Conservation (phyloP, 2,797 vertebrate genomes). For the Schizopygopsis malacanthus region DNA sequence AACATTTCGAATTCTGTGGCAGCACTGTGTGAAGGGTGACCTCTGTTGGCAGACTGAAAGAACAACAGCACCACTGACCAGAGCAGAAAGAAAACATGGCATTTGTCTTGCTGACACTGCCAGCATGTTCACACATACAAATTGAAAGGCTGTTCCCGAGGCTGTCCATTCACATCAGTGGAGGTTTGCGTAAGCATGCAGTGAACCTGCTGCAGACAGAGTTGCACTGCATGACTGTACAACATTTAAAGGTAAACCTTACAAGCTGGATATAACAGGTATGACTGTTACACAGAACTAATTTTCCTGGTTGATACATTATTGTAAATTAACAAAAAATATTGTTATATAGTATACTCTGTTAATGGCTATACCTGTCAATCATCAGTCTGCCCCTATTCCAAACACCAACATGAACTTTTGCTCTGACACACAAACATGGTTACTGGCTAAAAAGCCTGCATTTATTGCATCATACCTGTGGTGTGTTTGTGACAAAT, state of each 20-base stretch:
- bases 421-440: background rate
- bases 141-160: conserved; percentile 6
- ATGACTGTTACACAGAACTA: background rate
- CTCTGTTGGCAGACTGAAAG: conserved; percentile 18
- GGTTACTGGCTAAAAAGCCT: background rate
- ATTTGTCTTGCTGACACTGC: conserved; percentile 22
- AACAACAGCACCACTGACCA: background rate
- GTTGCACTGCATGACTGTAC: background rate
- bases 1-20: background rate
- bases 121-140: conserved; percentile 19
- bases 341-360: background rate
- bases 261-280: background rate
- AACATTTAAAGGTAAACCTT: background rate
- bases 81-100: background rate
- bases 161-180: conserved; percentile 9
- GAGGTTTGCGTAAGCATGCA: conserved; percentile 15
- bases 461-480: background rate
- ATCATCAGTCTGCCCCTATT: background rate
- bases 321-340: background rate
- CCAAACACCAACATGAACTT: background rate
- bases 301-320: background rate
- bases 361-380: background rate
- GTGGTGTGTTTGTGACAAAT: background rate
- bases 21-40: background rate
- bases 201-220: background rate